Evolutionary conservation across 92 coral and sea anemone species (phyloP), one percentile per base, ranked within the genome.

Genomic region (Umimayanthus kanabou): DNA sequence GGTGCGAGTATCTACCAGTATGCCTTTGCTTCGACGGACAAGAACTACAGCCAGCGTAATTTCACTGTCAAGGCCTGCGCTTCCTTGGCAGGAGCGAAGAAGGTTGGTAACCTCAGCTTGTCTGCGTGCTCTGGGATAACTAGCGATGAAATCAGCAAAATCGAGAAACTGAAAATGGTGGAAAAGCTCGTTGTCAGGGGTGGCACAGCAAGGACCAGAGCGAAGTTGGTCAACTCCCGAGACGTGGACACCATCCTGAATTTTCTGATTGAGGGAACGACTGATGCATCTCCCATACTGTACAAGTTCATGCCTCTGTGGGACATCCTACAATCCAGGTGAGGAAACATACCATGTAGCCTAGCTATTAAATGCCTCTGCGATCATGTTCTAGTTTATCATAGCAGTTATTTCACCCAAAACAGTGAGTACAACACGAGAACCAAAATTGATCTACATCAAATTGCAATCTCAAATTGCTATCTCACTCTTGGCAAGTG

Each of bases 1-100:
- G 95, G 95, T 13, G 61, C 95, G 49, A 92, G 95, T 53, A 84
- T 92, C 49, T 85, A 74, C 16, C 88, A 87, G 23, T 87, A 70
- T 64, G 61, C 87, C 23, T 87, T 87, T 29, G 84, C 90, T 11
- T 43, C 55, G 6, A 25, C 77, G 42, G 71, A 87, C 39, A 69
- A 58, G 15, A 80, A 67, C 28, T 79, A 80, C 89, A 57, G 39
- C 20, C 33, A 79, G 26, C 37, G 73, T 9, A 53, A 85, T 85
- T 76, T 85, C 28, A 49, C 80, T 13, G 79, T 76, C 9, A 71
- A 75, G 39, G 82, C 81, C 1, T 85, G 89, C 29, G 79, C 66
- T 30, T 71, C 76, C 23, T 13, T 92, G 1, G 94, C 79, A 13
- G 87, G 77, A 4, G 33, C 55, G 1, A 26, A 14, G 20, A 22